Conservation (phyloP, 1,140 invertebrate species). For the Musca domestica region DNA sequence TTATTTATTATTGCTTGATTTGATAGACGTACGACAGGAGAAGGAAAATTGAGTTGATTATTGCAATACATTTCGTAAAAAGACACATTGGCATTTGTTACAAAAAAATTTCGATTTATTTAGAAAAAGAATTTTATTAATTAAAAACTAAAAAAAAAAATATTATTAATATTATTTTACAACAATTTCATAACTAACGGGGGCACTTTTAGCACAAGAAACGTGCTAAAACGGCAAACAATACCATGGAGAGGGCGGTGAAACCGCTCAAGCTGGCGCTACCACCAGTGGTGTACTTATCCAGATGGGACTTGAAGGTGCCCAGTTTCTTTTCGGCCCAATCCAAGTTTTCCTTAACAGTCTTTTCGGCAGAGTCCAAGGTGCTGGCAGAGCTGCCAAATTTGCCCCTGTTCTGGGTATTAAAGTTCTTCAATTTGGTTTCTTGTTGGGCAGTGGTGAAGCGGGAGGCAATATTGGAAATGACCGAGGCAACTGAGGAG, state of each 20-base stretch:
- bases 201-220: constrained; percentile 34
- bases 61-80: no score
- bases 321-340: constrained; percentile 35
- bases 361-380: constrained; percentile 31
- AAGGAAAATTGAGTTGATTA: no score
- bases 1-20: no score
- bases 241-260: constrained; percentile 37
- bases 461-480: constrained; percentile 55
- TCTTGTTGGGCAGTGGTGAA: constrained; percentile 55
- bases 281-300: constrained; percentile 29
- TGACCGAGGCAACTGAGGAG: constrained; percentile 47
- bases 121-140: no score
- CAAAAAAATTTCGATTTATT: no score
- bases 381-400: constrained; percentile 39
- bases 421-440: constrained; percentile 37
- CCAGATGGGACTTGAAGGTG: constrained; percentile 36
- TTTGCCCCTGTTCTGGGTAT: constrained; percentile 26
- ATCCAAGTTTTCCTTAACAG: constrained; percentile 34
- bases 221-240: constrained; percentile 34
- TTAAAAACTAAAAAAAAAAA: no score
- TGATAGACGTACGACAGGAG: no score
- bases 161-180: no score
- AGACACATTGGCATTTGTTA: no score
- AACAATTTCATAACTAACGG: no score
- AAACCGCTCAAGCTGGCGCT: constrained; percentile 35